Base-by-base conservation (phyloP, 1,140 invertebrate species). In the Tetramorium alpestre region DNA sequence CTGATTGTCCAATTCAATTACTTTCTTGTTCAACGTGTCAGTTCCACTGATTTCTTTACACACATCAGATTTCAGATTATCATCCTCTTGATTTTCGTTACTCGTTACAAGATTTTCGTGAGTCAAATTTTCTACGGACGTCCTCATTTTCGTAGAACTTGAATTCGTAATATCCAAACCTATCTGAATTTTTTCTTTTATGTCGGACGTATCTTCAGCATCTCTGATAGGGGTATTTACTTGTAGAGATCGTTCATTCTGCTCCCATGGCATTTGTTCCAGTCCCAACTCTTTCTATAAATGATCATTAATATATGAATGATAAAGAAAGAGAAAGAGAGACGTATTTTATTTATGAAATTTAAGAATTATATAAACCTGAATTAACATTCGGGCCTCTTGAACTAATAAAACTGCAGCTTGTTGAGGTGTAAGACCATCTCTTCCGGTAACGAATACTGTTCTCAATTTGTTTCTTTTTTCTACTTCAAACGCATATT, bases 391-490 rank as follows among this genome's bases (percentile, higher is more conserved):
- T 91, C 98, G 96, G 22, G 99, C 98, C 95, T 99, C 98, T 51
- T 96, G 90, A 54, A 99, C 97, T 5, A 99, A 96, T 70, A 98
- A 95, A 82, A 96, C 92, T 25, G 99, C 98, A 22, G 98, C 98
- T 95, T 99, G 97, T 85, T 95, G 96, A 62, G 98, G 97, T 54
- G 98, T 98, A 80, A 99, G 95, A 28, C 97, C 98, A 92, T 97
- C 96, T 94, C 96, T 97, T 18, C 98, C 98, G 1, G 97, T 98
- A 33, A 99, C 97, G 96, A 98, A 99, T 84, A 99, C 96, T 91
- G 96, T 96, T 92, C 96, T 96, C 70, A 96, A 96, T 94, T 97
- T 96, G 91, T 96, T 97, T 77, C 97, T 96, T 92, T 97, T 96
- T 64, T 96, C 96, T 16, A 96, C 95, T 86, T 98, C 97, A 87